Evolutionary conservation across 2,113 vertebrate genomes (phyloP), one percentile per base, ranked within the genome.

Genomic region (Podarcis muralis): DNA sequence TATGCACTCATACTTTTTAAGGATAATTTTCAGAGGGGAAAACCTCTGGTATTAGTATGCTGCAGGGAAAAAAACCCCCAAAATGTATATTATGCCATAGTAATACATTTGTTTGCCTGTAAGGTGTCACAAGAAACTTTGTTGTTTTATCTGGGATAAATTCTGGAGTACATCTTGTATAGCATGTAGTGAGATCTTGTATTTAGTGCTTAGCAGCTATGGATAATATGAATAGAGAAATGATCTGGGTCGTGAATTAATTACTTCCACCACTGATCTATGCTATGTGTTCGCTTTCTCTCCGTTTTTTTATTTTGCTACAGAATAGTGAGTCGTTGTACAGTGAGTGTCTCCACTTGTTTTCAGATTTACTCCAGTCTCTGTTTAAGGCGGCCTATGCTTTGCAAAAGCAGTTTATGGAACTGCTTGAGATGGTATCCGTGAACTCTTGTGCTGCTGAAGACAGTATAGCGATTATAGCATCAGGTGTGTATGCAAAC

Each of bases 251-350:
- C 83, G 6, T 43, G 7, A 75, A 62, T 74, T 53, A 87, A 2
- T 81, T 92, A 57, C 74, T 4, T 35, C 6, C 22, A 43, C 43
- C 48, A 22, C 53, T 88, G 53, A 6, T 4, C 5, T 81, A 37
- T 74, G 1, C 74, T 82, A 75, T 62, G 23, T 75, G 20, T 72
- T 32, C 22, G 7, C 57, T 66, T 77, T 32, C 83, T 88, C 40
- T 1, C 18, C 89, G 7, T 59, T 84, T 57, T 22, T 32, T 16
- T 0, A 0, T 91, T 93, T 92, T 79, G n/a, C n/a, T 89, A 6
- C 91, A 99, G 99, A 97, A 99, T 27, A 99, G 99, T 91, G 98
- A 99, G 81, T 96, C 97, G 12, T 68, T 98, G 35, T 99, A 99
- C 92, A 97, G 96, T 94, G 98, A 98, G 23, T 96, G 95, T 32